These are phyloP conservation scores for Pollicipes pollicipes DNA, from an alignment of 1,140 invertebrate genomes.

Conservation along the genomic window DNA sequence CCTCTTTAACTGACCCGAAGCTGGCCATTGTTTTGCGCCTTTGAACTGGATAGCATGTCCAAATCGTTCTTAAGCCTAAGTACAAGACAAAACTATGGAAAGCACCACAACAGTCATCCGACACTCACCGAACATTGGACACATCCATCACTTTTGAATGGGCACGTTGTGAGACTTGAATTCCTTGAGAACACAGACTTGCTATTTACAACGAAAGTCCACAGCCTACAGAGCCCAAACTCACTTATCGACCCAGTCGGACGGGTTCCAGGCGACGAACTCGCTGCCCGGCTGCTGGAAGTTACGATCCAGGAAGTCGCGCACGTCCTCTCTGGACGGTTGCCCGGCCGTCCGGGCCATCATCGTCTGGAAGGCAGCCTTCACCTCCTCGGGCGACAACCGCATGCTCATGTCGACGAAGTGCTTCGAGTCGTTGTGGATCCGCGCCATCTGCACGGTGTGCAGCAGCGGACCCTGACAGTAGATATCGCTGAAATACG, in stretches of 20 bases:
- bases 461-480: conserved; percentile 57
- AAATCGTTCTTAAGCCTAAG: too few relatives aligned
- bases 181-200: too few relatives aligned
- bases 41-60: too few relatives aligned
- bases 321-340: conserved; percentile 34
- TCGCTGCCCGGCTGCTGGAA: conserved; percentile 41
- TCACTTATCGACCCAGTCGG: conserved; percentile 43
- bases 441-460: conserved; percentile 47
- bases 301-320: conserved; percentile 26
- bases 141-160: too few relatives aligned
- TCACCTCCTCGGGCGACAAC: conserved; percentile 37
- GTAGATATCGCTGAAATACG: conserved; percentile 39
- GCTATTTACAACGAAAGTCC: too few relatives aligned
- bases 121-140: too few relatives aligned
- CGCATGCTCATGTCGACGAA: conserved; percentile 73
- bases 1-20: too few relatives aligned
- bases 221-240: too few relatives aligned
- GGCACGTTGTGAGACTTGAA: too few relatives aligned
- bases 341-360: conserved; percentile 37
- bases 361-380: conserved; percentile 39
- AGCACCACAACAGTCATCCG: too few relatives aligned
- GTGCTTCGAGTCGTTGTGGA: conserved; percentile 66
- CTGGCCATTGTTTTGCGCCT: too few relatives aligned
- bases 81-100: too few relatives aligned
- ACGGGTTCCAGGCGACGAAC: conserved; percentile 52